Percentiles rank a stretch among this genome's conserved stretches.
These are phyloP conservation scores for Aramus guarauna DNA, from an alignment of 2,113 vertebrate species.

Conservation along the genomic window DNA sequence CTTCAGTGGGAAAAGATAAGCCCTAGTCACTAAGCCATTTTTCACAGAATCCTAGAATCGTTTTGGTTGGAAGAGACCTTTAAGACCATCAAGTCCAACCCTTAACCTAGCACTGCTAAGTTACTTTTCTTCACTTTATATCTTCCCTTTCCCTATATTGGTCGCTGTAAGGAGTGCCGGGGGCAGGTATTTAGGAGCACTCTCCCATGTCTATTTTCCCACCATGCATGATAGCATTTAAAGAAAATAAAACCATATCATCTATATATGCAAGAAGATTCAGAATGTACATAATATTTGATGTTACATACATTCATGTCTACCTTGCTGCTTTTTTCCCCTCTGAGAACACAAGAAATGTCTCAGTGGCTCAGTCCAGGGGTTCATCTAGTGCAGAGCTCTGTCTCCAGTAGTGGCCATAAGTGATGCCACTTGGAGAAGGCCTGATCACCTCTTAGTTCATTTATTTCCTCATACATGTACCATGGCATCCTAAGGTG, in stretches of 20 bases:
- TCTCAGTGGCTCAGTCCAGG: background rate
- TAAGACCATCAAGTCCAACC: too few relatives aligned
- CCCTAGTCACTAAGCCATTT: background rate
- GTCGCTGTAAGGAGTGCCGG: background rate
- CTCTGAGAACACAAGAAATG: background rate
- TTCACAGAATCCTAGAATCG: too few relatives aligned
- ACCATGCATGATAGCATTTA: background rate
- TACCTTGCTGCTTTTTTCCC: background rate
- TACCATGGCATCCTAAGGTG: background rate
- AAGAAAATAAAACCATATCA: background rate
- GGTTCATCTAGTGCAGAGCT: background rate
- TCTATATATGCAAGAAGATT: background rate
- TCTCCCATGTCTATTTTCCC: background rate
- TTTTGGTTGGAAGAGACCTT: too few relatives aligned
- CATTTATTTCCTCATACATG: background rate
- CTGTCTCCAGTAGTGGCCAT: background rate
- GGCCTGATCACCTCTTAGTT: background rate
- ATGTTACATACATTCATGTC: background rate
- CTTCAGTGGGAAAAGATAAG: background rate
- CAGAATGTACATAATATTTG: background rate
- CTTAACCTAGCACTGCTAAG: too few relatives aligned
- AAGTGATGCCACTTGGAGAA: background rate
- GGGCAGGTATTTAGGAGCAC: background rate
- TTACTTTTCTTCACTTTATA: background rate
- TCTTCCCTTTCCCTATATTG: background rate